Conservation (phyloP, 2,797 vertebrate species). For the Poeciliopsis presidionis region DNA sequence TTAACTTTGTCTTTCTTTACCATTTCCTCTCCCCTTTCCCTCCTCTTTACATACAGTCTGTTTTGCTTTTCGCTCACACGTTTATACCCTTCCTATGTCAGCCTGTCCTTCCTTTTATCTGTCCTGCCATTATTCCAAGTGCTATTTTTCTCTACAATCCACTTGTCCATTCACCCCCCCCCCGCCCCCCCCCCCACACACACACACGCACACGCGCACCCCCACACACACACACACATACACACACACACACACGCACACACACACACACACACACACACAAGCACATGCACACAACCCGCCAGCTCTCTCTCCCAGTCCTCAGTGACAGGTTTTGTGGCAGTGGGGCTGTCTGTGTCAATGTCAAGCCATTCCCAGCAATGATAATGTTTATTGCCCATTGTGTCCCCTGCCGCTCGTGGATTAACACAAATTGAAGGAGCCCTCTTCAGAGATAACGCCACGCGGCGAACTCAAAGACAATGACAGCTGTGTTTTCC, state of each 20-base stretch:
- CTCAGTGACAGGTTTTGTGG: slow-evolving; percentile 67
- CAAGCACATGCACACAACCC: too few relatives aligned
- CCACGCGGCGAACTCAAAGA: slow-evolving; percentile 56
- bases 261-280: too few relatives aligned
- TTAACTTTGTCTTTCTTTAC: slow-evolving; percentile 55
- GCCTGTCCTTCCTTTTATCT: slow-evolving; percentile 25
- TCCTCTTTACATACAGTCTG: slow-evolving; percentile 18
- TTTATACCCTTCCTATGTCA: slow-evolving; percentile 26
- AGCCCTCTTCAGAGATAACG: slow-evolving; percentile 74
- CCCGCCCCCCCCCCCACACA: too few relatives aligned
- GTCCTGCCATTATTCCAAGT: slow-evolving; percentile 26
- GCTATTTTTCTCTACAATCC: slow-evolving; percentile 18
- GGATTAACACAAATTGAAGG: slow-evolving; percentile 77
- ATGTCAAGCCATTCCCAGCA: slow-evolving; percentile 80
- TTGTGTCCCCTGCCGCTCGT: slow-evolving; percentile 71
- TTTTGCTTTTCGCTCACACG: slow-evolving; percentile 26
- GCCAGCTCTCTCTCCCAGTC: slow-evolving; percentile 44
- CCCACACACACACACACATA: too few relatives aligned
- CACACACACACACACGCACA: too few relatives aligned
- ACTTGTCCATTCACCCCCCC: neutral
- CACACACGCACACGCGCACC: too few relatives aligned
- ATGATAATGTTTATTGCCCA: slow-evolving; percentile 83
- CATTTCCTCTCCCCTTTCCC: slow-evolving; percentile 9
- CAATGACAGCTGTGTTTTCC: slow-evolving; percentile 26
- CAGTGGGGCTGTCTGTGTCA: slow-evolving; percentile 69